Evolutionary conservation across 2,888 invertebrate species (phyloP), one percentile per base, ranked within the genome.

Genomic region (Tetanocera ferruginea): DNA sequence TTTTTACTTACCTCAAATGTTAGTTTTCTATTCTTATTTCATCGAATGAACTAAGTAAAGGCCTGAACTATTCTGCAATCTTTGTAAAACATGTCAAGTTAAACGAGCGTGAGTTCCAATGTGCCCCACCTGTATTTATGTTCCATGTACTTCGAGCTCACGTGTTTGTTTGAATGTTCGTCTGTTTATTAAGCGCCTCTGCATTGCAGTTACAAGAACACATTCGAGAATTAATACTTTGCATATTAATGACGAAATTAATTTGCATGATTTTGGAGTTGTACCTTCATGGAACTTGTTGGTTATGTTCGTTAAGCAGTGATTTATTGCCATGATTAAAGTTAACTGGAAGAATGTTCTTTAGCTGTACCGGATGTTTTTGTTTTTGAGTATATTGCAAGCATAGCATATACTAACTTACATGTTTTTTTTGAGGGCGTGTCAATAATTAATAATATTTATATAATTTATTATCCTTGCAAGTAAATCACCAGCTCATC

Each of bases 211-310:
- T n/a, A 17, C 64, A 17, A n/a, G 64, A 43, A 43, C 43, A 43
- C 64, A 14, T 28, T 60, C 57, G 9, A 23, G 23, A 23, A 64
- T 64, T 64, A 64, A 64, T 64, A 14, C 31, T 51, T 49, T 28
- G 69, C 69, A 69, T 69, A 69, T 69, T 69, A 69, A 69, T 69
- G 69, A 69, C 49, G 28, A 34, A 49, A 49, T 69, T 69, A 49
- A 69, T 51, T 69, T 51, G 3, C 69, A 8, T 25, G 19, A 52
- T 19, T 37, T 1, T 37, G 37, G 4, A 1, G 43, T 43, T 43
- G 43, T 43, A 43, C 14, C 14, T 43, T 11, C 43, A 6, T 14
- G 43, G 3, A 43, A 43, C 14, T 43, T 5, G 31, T 5, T 31
- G 31, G 31, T 5, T 31, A 31, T 31, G 31, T 31, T 31, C 5